Conservation (phyloP, 2,113 vertebrate genomes). For the Thunnus maccoyii region DNA sequence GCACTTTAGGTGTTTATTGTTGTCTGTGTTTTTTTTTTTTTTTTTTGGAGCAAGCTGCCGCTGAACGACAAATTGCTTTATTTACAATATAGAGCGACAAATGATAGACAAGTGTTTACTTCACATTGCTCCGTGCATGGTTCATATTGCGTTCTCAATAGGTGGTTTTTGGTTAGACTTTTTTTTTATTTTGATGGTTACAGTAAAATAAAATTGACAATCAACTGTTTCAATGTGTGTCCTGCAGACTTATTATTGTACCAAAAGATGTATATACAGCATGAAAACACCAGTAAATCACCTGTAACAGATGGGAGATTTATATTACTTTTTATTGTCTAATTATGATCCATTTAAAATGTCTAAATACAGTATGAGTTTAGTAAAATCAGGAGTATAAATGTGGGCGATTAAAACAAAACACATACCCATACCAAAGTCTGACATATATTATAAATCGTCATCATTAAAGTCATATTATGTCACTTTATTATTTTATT, state of each 20-base stretch:
- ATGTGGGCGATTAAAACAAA: constrained; percentile 17
- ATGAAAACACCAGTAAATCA: not conserved
- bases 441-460: constrained; percentile 5
- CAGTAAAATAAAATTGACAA: constrained; percentile 2
- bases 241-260: not conserved
- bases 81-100: constrained; percentile 29
- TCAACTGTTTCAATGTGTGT: not conserved
- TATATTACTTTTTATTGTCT: not conserved
- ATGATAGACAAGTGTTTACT: constrained; percentile 4
- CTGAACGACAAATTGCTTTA: constrained; percentile 36
- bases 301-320: constrained; percentile 6
- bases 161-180: constrained; percentile 16
- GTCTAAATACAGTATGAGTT: not conserved
- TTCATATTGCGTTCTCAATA: not conserved
- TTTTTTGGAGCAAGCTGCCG: not conserved
- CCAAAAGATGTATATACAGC: not conserved
- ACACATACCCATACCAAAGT: not conserved
- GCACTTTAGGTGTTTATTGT: constrained; percentile 18
- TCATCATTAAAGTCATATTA: constrained; percentile 10
- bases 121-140: not conserved
- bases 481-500: constrained; percentile 3
- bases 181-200: not conserved
- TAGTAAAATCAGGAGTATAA: constrained; percentile 17
- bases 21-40: not conserved
- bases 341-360: constrained; percentile 26